phyloP scores from a whole-genome alignment of 2,888 invertebrate genomes.

The Allolobophora icterica region DNA sequence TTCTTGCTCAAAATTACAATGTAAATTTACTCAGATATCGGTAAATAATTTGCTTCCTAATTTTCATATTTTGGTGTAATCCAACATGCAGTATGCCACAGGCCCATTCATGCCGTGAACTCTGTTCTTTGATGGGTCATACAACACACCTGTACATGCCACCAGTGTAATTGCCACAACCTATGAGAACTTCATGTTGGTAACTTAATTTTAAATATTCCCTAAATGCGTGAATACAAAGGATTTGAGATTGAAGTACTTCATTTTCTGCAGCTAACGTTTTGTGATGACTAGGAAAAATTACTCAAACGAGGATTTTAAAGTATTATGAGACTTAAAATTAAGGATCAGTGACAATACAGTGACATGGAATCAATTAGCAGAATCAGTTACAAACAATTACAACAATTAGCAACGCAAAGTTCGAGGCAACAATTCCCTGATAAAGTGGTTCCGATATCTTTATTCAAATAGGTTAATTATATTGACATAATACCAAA shows the following conservation, averaged over 20 bases:
- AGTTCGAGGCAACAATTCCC: background rate
- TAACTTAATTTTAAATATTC: too few species aligned
- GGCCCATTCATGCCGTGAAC: too few species aligned
- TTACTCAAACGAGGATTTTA: background rate
- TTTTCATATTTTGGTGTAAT: too few species aligned
- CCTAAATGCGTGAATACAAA: too few species aligned
- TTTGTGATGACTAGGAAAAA: background rate
- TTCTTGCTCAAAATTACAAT: too few species aligned
- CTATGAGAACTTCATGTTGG: too few species aligned
- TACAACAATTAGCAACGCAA: background rate
- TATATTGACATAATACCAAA: background rate
- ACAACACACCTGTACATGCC: too few species aligned
- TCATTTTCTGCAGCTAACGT: background rate
- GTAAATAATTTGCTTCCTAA: too few species aligned
- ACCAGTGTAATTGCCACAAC: background rate
- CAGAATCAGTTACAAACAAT: background rate
- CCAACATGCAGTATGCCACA: too few species aligned
- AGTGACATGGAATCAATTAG: background rate
- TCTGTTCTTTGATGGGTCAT: too few species aligned
- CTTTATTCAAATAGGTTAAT: background rate
- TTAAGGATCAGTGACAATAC: background rate
- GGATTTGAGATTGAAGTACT: background rate
- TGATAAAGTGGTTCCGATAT: constrained; percentile 17
- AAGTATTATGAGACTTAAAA: background rate
- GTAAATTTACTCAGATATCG: too few species aligned